Conservation (phyloP, 2,113 vertebrate species). For the Varanus salvator region DNA sequence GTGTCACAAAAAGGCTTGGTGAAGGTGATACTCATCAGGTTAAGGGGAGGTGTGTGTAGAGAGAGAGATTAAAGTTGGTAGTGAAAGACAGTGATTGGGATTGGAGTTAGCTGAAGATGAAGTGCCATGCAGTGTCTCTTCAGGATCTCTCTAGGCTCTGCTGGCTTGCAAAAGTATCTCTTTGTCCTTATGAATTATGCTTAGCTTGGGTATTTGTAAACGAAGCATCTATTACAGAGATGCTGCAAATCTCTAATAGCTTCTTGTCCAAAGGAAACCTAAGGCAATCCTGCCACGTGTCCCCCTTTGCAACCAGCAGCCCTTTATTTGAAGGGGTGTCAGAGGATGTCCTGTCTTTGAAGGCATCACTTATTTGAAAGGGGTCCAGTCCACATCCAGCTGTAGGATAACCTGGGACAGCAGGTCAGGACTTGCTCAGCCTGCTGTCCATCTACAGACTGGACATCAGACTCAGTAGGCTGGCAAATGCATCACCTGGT, state of each 20-base stretch:
- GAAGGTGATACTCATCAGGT: neutral
- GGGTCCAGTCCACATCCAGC: too few relatives aligned
- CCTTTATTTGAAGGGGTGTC: too few relatives aligned
- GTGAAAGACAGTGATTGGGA: neutral
- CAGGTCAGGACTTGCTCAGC: too few relatives aligned
- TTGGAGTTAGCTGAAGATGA: neutral
- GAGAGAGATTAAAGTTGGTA: neutral
- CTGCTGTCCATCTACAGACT: too few relatives aligned
- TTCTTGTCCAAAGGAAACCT: neutral
- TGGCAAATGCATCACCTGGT: too few relatives aligned
- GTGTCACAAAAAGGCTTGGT: neutral
- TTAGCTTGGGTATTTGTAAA: neutral
- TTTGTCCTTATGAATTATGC: neutral
- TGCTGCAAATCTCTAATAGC: neutral
- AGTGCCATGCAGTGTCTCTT: neutral
- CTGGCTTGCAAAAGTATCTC: neutral
- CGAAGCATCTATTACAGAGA: neutral
- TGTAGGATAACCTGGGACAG: too few relatives aligned
- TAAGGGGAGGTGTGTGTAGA: neutral
- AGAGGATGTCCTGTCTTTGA: too few relatives aligned
- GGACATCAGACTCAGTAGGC: too few relatives aligned
- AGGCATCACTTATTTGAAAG: too few relatives aligned
- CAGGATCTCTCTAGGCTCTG: neutral
- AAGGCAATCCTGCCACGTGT: neutral
- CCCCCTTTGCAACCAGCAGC: too few relatives aligned